Base-by-base conservation (phyloP, 2,797 vertebrate species). In the Garrulus glandarius region DNA sequence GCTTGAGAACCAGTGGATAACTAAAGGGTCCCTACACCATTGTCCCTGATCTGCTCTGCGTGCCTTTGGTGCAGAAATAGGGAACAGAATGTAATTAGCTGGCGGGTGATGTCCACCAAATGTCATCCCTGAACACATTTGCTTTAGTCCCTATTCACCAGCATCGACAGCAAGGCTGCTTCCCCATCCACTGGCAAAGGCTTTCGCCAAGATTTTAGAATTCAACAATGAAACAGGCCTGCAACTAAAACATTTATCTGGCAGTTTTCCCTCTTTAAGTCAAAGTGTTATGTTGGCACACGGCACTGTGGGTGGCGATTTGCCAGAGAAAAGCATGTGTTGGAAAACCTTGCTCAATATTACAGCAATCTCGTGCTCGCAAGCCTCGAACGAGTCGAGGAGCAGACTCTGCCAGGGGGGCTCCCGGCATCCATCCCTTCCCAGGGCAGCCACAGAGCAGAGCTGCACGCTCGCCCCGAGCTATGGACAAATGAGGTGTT, bases 201-300 rank as follows among this genome's bases (percentile, higher is more conserved):
- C 97, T 93, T 97, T 93, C 83, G 97, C 89, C 97, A 97, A 97
- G 97, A 98, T 96, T 97, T 97, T 93, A 97, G 97, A 94, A 69
- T 97, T 97, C 97, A 98, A 94, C 98, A 97, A 97, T 98, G 98
- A 98, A 97, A 97, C 92, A 59, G 97, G 97, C 97, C 97, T 98
- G 98, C 97, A 98, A 97, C 97, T 98, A 98, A 98, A 98, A 98
- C 98, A 98, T 98, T 98, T 97, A 98, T 98, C 98, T 98, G 98
- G 98, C 98, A 98, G 97, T 98, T 98, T 98, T 98, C 98, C 98
- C 97, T 98, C 98, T 98, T 98, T 98, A 98, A 98, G 98, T 98
- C 97, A 98, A 98, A 98, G 98, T 98, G 98, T 98, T 97, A 98
- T 97, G 97, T 97, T 98, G 98, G 98, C 98, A 98, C 97, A 93